Conservation (phyloP, 2,113 vertebrate species). For the Sminthopsis crassicaudata region DNA sequence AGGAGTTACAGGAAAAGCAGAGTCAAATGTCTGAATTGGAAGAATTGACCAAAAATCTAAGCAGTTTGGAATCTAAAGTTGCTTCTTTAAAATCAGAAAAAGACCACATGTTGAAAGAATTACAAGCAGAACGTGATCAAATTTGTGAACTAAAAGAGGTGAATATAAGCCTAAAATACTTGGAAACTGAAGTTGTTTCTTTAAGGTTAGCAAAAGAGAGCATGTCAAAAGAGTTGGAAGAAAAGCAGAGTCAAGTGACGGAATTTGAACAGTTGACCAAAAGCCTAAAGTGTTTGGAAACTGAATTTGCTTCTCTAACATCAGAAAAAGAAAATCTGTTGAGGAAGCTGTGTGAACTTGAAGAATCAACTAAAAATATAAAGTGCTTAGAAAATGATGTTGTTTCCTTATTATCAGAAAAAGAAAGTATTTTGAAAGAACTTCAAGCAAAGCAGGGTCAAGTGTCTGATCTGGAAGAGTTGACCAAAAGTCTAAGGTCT, state of each 20-base stretch:
- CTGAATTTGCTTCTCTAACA: background rate
- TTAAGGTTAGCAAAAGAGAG: too few species aligned
- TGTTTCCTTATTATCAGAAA: background rate
- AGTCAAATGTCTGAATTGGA: slow-evolving; percentile 51
- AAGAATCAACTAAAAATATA: slow-evolving; percentile 27
- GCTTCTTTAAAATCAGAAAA: background rate
- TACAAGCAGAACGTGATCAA: slow-evolving; percentile 53
- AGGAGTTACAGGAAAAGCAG: slow-evolving; percentile 71
- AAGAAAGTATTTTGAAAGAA: slow-evolving; percentile 42
- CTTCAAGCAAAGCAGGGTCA: background rate
- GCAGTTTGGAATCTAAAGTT: background rate
- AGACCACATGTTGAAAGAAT: background rate
- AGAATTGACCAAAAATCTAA: background rate
- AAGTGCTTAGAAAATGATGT: background rate
- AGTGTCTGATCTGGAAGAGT: slow-evolving; percentile 37
- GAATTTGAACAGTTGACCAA: slow-evolving; percentile 48
- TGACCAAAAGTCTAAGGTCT: slow-evolving; percentile 14
- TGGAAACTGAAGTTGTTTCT: too few species aligned
- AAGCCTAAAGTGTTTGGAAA: background rate
- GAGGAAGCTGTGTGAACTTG: background rate
- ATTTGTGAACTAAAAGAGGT: too few species aligned
- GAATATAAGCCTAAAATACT: too few species aligned
- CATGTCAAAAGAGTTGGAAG: background rate
- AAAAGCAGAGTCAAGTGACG: background rate
- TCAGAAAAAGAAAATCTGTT: background rate